These are phyloP conservation scores for Odocoileus virginianus DNA, from an alignment of 2,113 vertebrate species.

Conservation along the genomic window DNA sequence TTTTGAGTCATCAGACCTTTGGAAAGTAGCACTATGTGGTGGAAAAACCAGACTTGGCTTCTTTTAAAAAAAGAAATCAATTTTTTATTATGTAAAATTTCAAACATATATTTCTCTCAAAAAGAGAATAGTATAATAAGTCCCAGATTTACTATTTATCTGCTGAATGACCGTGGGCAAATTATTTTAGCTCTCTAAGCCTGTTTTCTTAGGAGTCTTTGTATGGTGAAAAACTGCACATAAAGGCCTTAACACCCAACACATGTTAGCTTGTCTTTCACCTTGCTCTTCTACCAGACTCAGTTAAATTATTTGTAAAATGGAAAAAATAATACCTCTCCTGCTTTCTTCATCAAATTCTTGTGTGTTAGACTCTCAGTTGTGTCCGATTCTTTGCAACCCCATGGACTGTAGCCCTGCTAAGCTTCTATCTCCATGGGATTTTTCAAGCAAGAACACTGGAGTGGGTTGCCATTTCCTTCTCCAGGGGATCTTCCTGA, in stretches of 20 bases:
- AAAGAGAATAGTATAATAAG: slow-evolving; percentile 19
- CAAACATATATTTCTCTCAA: neutral
- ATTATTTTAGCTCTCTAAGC: slow-evolving; percentile 35
- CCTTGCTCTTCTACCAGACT: neutral
- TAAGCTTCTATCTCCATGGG: neutral
- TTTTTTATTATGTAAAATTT: slow-evolving; percentile 40
- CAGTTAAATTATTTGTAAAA: slow-evolving; percentile 41
- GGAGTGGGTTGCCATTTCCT: neutral
- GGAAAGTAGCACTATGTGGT: neutral
- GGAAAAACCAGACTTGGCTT: neutral
- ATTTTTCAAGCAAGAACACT: neutral
- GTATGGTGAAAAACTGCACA: slow-evolving; percentile 39
- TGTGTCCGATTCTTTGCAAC: neutral
- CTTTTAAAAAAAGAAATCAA: neutral
- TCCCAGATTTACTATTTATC: slow-evolving; percentile 6
- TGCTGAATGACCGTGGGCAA: neutral
- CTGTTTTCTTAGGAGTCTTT: slow-evolving; percentile 21
- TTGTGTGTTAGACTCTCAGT: neutral
- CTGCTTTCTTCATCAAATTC: slow-evolving; percentile 16
- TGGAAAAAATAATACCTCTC: neutral
- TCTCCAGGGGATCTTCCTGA: neutral
- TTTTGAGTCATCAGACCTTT: slow-evolving; percentile 23
- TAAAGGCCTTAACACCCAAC: neutral
- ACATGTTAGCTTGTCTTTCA: slow-evolving; percentile 3
- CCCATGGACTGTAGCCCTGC: neutral